Evolutionary conservation across 2,113 vertebrate genomes (phyloP), one percentile per base, ranked within the genome.

Genomic region (Pachyramphus minor): DNA sequence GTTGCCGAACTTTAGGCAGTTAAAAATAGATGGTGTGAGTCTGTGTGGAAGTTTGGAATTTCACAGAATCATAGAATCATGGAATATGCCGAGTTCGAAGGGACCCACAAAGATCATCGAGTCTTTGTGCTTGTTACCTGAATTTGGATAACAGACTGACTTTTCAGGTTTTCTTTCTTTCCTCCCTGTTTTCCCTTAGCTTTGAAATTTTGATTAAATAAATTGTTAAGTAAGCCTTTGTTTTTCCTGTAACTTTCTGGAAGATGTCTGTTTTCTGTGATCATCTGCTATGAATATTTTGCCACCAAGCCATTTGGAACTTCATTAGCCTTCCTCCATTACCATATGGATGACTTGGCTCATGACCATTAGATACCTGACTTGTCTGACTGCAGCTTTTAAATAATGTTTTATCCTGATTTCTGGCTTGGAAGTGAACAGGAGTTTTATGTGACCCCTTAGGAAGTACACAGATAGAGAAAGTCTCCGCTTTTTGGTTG

Each of bases 251-350:
- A 89, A 16, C 42, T 93, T 95, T 74, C 39, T 80, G 72, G 56
- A 80, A 59, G 21, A 20, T 47, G 24, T 55, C 37, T 74, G 17
- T 74, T 91, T 94, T 30, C 55, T 84, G 35, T 71, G 60, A 67
- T 97, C 50, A 84, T 74, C 63, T 86, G 75, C 59, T 75, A 56
- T 55, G 53, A 89, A 76, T 74, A 90, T 77, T 86, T 88, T 81
- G 33, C 64, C 49, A 86, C 50, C 47, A 75, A 94, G 50, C 30
- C 85, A 86, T 92, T 87, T 88, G 90, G 67, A 96, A 90, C 71
- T 94, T 93, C 85, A 79, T 79, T 90, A 96, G 59, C 55, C 20
- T 75, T 91, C 50, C 35, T 80, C 28, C 21, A 31, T 90, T 74
- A 78, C 67, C 79, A 67, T 93, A 88, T 59, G 82, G 60, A 81